These are phyloP conservation scores for Chromobotia macracanthus DNA, from an alignment of 2,797 vertebrate genomes.

Conservation along the genomic window DNA sequence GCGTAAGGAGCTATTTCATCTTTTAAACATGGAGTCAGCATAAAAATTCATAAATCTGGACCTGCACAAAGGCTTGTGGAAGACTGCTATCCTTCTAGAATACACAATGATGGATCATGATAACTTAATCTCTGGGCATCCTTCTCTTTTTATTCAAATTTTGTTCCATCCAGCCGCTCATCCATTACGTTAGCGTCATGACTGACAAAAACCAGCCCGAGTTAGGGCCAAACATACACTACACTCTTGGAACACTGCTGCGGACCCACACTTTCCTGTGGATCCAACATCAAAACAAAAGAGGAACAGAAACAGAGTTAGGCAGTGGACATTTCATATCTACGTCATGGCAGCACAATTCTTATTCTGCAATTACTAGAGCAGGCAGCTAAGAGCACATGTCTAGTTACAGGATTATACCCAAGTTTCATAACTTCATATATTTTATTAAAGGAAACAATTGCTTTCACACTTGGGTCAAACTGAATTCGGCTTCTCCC, in stretches of 20 bases:
- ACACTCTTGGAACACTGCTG: not conserved
- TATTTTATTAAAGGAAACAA: too few species aligned
- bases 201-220: not conserved
- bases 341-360: too few species aligned
- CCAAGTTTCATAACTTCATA: not conserved
- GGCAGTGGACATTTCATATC: too few species aligned
- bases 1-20: not conserved
- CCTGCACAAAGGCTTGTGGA: not conserved
- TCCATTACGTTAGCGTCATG: slow-evolving; percentile 1
- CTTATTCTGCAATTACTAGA: too few species aligned
- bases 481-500: not conserved
- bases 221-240: too few species aligned
- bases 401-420: too few species aligned
- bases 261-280: not conserved
- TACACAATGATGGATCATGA: slow-evolving; percentile 1
- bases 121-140: not conserved
- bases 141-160: not conserved
- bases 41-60: slow-evolving; percentile 4
- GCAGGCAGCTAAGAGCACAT: too few species aligned
- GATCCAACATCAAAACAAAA: not conserved
- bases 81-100: not conserved
- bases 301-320: not conserved
- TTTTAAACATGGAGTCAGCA: not conserved
- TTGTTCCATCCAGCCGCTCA: slow-evolving; percentile 24
- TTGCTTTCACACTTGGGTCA: not conserved